Evolutionary conservation across 1,140 invertebrate species (phyloP).

Genomic region (Marisa cornuarietis): DNA sequence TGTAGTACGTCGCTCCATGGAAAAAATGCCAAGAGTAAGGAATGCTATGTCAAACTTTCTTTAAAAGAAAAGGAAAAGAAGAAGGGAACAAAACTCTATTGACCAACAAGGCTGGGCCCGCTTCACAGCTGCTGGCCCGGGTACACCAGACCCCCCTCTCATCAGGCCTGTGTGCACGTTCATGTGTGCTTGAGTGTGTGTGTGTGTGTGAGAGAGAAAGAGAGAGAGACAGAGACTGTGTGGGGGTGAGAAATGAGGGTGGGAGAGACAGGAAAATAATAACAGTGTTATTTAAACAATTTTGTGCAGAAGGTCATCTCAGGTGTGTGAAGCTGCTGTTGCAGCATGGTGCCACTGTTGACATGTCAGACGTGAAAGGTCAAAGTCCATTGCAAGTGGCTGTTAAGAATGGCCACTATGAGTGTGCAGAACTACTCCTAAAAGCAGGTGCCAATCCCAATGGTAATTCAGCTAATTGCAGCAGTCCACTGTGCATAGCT

Average conservation of each 20-base stretch:
- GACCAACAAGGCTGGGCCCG: too few species aligned
- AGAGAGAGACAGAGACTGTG: too few species aligned
- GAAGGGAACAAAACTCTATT: too few species aligned
- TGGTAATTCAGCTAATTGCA: conserved; percentile 30
- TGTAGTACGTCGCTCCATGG: too few species aligned
- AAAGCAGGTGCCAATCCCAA: conserved; percentile 39
- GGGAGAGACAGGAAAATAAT: not conserved
- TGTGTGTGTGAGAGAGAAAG: not conserved
- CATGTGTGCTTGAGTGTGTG: not conserved
- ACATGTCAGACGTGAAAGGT: conserved; percentile 53
- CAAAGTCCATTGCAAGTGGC: conserved; percentile 56
- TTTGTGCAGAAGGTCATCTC: conserved; percentile 41
- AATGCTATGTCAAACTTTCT: too few species aligned
- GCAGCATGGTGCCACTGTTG: conserved; percentile 38
- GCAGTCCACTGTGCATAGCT: conserved; percentile 35
- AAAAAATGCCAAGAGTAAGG: too few species aligned
- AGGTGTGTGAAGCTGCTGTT: conserved; percentile 47
- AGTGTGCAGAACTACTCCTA: conserved; percentile 30
- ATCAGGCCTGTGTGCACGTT: not conserved
- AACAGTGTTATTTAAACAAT: not conserved
- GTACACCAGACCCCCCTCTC: too few species aligned
- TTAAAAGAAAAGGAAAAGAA: too few species aligned
- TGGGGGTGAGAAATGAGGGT: not conserved
- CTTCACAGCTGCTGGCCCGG: too few species aligned
- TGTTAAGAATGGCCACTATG: conserved; percentile 45